Base-by-base conservation (phyloP, 37 sponge, comb jelly and placozoan species). In the Chondrilla cf. caribensis region DNA sequence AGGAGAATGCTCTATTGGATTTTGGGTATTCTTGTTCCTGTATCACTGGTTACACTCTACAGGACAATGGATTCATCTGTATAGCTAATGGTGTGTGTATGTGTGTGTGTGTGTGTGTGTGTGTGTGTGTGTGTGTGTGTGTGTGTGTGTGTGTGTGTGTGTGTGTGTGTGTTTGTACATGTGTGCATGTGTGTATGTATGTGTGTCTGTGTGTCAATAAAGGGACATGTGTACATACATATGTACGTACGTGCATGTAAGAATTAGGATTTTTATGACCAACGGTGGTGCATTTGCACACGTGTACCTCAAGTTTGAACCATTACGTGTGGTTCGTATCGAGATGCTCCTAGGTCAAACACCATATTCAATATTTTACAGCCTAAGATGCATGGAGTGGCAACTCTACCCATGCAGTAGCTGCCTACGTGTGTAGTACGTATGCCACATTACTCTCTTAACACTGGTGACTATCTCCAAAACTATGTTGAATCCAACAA, bases 21-120 rank as follows among this genome's bases (percentile, higher is more conserved):
- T 60, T 40, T 54, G 87, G 87, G 18, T 87, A 87, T 38, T 15
- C 31, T 9, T 87, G 87, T 36, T 82, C 55, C 58, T 87, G 87
- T 62, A 21, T 64, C 14, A 58, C 65, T 5, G 79, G 81, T 25
- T 87, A 87, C 79, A 17, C 54, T 35, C 70, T 87, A 21, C 87
- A 87, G 57, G 17, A 22, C 37, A 76, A 87, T 64, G 78, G 66
- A 0, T 67, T 67, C 39, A 54, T 51, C 73, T 87, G 87, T 57
- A 28, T 60, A 3, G 87, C 83, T 37, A 78, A 77, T 33, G 79
- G 87, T 87, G 62, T 58, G 78, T 38, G 64, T n/a, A n/a, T 29
- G 51, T 47, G 51, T 47, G 51, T 62, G 29, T 29, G 29, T 62
- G 64, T 62, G 25, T 62, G 29, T n/a, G 25, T n/a, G 29, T 28